Evolutionary conservation across 2,113 vertebrate species (phyloP).

Genomic region (Brevimyrus niger): DNA sequence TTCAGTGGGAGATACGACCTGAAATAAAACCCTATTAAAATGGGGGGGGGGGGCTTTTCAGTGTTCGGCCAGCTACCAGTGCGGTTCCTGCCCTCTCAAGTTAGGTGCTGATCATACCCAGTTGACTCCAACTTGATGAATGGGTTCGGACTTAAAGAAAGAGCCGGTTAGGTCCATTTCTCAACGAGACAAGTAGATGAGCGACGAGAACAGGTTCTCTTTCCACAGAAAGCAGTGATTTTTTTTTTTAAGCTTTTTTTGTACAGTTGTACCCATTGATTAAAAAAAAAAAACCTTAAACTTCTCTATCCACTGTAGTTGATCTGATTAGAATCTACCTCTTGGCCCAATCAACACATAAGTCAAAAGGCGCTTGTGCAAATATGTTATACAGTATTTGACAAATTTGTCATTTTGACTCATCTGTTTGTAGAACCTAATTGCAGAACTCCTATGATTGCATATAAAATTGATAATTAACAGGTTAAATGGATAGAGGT

Average conservation of each 20-base stretch:
- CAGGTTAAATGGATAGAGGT: neutral
- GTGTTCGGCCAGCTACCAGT: neutral
- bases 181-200: neutral
- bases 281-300: neutral
- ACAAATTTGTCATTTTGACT: neutral
- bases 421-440: neutral
- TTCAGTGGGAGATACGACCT: neutral
- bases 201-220: neutral
- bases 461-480: neutral
- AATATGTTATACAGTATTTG: neutral
- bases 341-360: neutral
- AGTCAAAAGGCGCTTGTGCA: neutral
- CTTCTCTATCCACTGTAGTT: neutral
- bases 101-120: neutral
- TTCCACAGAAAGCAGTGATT: neutral
- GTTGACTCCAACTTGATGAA: neutral
- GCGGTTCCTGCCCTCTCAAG: neutral
- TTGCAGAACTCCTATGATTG: neutral
- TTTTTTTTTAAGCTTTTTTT: neutral
- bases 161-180: neutral
- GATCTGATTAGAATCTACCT: neutral
- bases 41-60: neutral
- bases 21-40: neutral
- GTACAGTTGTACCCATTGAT: neutral
- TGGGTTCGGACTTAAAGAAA: neutral